Conservation (phyloP, 2,113 vertebrate species). For the Heloderma charlesbogerti region DNA sequence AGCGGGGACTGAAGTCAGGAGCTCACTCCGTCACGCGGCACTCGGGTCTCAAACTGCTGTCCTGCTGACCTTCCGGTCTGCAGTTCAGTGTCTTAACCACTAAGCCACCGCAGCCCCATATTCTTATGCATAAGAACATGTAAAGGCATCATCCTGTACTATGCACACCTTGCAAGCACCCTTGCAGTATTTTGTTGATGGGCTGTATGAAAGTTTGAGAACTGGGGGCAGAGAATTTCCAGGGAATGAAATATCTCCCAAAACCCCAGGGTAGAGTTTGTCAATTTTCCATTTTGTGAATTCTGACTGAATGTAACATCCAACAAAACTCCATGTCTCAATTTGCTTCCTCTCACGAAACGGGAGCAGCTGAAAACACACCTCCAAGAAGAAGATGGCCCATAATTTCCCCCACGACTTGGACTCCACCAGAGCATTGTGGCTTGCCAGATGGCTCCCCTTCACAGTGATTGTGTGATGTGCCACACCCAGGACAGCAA, state of each 20-base stretch:
- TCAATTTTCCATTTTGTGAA: not conserved
- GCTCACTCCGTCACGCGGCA: too few species aligned
- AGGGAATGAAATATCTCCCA: not conserved
- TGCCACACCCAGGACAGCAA: slow-evolving; percentile 82
- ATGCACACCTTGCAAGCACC: not conserved
- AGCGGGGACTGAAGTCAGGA: too few species aligned
- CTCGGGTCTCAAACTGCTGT: too few species aligned
- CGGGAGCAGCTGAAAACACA: slow-evolving; percentile 51
- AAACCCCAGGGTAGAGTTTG: not conserved
- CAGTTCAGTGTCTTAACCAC: too few species aligned
- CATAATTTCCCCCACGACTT: slow-evolving; percentile 84
- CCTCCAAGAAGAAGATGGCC: slow-evolving; percentile 94
- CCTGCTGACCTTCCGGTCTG: too few species aligned
- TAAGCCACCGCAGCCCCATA: too few species aligned
- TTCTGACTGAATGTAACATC: too few species aligned
- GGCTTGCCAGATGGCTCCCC: slow-evolving; percentile 91
- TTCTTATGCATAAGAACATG: too few species aligned
- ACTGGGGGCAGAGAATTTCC: not conserved
- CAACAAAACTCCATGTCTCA: not conserved
- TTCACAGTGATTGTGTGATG: slow-evolving; percentile 88
- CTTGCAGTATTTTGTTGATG: not conserved
- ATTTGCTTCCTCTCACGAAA: too few species aligned
- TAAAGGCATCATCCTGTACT: not conserved
- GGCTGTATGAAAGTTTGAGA: not conserved
- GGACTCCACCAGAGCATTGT: slow-evolving; percentile 86